Evolutionary conservation across 2,113 vertebrate genomes (phyloP), one percentile per base, ranked within the genome.

Genomic region (Vanacampus margaritifer): DNA sequence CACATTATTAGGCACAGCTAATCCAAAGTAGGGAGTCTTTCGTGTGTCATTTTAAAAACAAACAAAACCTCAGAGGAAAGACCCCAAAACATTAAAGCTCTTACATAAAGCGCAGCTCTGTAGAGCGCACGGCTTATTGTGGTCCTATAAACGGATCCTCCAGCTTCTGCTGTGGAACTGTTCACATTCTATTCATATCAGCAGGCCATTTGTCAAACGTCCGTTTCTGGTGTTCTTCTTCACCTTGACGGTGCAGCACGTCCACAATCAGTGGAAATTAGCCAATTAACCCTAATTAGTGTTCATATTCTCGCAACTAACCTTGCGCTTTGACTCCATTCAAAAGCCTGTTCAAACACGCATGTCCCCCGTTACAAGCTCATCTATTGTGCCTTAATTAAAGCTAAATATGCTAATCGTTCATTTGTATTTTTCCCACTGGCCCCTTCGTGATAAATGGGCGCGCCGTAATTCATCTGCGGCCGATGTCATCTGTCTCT

Each of bases 261-360:
- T 87, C 71, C 78, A 82, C 84, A 85, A 89, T 88, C 72, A 77
- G 78, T 69, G 69, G 60, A 75, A 88, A 87, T 87, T 84, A 87
- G 84, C 81, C 83, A 89, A 89, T 89, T 88, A 89, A 83, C 88
- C 86, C 87, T 86, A 84, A 89, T 90, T 89, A 89, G 86, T 78
- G 75, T 76, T 85, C 80, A 89, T 89, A 88, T 87, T 86, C 79
- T 67, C 74, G 61, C 74, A 88, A 80, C 48, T 77, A 72, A 62
- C 60, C 76, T 50, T 71, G 73, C 79, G 76, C 76, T 88, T 86
- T 83, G 81, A 70, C 81, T 56, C 51, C 37, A 68, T 78, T 84
- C 76, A 23, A 5, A 72, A 79, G 63, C 77, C 74, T 87, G 89
- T 87, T 84, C 83, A 68, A 73, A 76, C 73, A 37, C 65, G 43